phyloP scores from a whole-genome alignment of 2,113 vertebrate species.

The Amazona vittata region DNA sequence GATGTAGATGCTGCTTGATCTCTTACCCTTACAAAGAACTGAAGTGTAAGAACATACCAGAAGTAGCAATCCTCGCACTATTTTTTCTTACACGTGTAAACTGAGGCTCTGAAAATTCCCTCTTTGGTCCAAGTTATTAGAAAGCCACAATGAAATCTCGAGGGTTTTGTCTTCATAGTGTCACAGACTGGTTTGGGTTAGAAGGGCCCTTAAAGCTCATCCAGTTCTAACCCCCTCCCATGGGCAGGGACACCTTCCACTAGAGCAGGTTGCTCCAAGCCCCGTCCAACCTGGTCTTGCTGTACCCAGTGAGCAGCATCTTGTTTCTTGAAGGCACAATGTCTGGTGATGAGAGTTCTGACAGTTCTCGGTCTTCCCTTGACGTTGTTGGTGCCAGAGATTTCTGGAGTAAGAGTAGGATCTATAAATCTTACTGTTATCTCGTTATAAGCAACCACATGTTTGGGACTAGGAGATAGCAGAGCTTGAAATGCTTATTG shows the following conservation, averaged over 20 bases:
- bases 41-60: neutral
- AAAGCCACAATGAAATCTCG: neutral
- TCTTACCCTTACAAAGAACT: neutral
- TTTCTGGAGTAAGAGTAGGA: neutral
- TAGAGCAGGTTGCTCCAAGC: neutral
- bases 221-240: neutral
- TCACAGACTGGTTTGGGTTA: neutral
- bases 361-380: neutral
- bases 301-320: neutral
- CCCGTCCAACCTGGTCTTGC: neutral
- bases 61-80: neutral
- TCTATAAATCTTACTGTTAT: neutral
- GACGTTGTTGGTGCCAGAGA: neutral
- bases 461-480: constrained; percentile 10
- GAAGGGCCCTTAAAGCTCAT: neutral
- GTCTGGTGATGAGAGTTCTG: neutral
- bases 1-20: neutral
- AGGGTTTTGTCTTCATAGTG: neutral
- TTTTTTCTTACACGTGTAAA: neutral
- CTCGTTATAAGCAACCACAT: constrained; percentile 44
- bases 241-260: neutral
- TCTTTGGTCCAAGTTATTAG: neutral
- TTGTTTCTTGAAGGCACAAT: neutral
- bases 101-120: neutral
- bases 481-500: neutral